Conservation (phyloP, 2,113 vertebrate genomes). For the Coptodon bakossiorum region DNA sequence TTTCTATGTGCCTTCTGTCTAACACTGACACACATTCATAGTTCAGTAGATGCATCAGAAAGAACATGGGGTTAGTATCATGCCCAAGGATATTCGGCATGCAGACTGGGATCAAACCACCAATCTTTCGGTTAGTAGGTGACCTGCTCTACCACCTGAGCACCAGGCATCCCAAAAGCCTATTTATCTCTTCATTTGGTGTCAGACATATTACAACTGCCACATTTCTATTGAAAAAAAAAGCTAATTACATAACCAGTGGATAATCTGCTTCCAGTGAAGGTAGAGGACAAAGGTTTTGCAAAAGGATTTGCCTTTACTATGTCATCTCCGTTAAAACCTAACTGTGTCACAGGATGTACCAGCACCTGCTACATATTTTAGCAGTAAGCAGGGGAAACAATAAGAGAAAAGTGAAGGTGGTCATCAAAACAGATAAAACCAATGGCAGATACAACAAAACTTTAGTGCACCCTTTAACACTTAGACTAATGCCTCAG, state of each 20-base stretch:
- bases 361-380: background rate
- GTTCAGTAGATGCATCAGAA: background rate
- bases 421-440: slow-evolving; percentile 42
- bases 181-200: background rate
- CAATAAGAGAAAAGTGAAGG: slow-evolving; percentile 12
- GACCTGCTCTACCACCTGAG: background rate
- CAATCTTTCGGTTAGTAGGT: background rate
- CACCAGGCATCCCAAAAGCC: background rate
- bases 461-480: slow-evolving; percentile 40
- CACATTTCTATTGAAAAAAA: background rate
- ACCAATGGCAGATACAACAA: slow-evolving; percentile 13
- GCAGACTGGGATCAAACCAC: background rate
- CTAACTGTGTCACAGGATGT: slow-evolving; percentile 4
- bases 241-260: background rate
- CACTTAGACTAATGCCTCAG: slow-evolving; percentile 13
- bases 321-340: background rate
- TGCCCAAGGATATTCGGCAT: background rate
- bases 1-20: background rate
- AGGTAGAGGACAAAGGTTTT: background rate
- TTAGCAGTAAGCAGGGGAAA: background rate
- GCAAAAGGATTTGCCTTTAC: background rate
- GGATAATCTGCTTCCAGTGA: background rate
- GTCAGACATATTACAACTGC: background rate
- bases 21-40: background rate
- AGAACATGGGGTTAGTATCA: background rate